These are phyloP conservation scores for Leucopsar rothschildi DNA, from an alignment of 2,113 vertebrate genomes.

Conservation along the genomic window DNA sequence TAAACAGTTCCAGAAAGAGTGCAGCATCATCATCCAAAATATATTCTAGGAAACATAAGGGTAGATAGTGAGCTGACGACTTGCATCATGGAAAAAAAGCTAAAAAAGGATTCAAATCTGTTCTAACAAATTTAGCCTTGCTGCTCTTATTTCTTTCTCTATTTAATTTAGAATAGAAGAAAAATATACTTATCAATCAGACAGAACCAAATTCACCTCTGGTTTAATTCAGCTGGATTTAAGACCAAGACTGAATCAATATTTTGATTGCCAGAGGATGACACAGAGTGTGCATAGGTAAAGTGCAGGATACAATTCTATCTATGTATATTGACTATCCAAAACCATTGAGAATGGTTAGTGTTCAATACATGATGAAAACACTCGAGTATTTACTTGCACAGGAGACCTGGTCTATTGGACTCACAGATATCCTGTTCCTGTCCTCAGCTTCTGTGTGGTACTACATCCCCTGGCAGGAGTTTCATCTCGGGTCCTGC, in stretches of 20 bases:
- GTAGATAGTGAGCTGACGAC: not conserved
- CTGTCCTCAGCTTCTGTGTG: not conserved
- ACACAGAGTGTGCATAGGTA: not conserved
- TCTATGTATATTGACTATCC: not conserved
- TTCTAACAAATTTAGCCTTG: not conserved
- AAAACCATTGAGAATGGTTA: not conserved
- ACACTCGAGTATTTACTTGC: not conserved
- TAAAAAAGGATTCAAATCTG: constrained; percentile 10
- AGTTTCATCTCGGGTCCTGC: not conserved
- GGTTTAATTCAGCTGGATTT: not conserved
- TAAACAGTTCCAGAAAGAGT: constrained; percentile 19
- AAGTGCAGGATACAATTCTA: not conserved
- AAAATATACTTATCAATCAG: not conserved
- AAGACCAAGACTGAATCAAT: not conserved
- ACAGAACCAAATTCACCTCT: not conserved
- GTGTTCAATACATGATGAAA: not conserved
- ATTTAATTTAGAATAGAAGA: not conserved
- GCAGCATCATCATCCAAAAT: not conserved
- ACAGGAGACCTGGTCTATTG: not conserved
- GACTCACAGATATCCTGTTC: not conserved
- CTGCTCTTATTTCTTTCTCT: not conserved
- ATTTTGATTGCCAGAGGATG: not conserved
- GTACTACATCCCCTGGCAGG: not conserved
- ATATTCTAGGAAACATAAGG: not conserved
- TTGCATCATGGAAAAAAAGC: not conserved